Conservation (phyloP, 1,140 invertebrate species). For the Pantala flavescens region DNA sequence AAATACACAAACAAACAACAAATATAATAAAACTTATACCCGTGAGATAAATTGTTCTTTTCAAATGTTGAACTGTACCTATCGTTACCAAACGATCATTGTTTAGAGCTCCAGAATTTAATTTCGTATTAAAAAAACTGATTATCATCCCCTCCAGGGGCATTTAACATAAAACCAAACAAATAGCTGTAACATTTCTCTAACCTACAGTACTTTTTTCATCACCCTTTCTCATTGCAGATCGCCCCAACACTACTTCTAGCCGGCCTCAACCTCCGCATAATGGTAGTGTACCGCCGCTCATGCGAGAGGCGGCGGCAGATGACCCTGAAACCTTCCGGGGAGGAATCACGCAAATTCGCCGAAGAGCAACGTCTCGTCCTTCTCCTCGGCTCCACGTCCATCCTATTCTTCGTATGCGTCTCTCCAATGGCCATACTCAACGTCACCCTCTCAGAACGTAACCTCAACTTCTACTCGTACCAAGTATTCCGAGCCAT, state of each 20-base stretch:
- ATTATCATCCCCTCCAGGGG: too few species aligned
- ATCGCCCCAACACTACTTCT: constrained; percentile 54
- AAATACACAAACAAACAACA: too few species aligned
- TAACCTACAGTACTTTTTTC: too few species aligned
- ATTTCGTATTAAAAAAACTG: too few species aligned
- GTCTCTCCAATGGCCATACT: constrained; percentile 66
- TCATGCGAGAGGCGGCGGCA: constrained; percentile 51
- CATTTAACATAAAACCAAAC: too few species aligned
- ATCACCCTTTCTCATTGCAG: constrained; percentile 29
- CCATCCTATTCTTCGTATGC: constrained; percentile 60
- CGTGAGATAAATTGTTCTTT: too few species aligned
- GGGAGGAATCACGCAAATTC: constrained; percentile 52
- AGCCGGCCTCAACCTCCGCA: constrained; percentile 55
- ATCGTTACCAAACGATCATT: too few species aligned
- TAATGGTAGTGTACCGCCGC: constrained; percentile 54
- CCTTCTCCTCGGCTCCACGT: constrained; percentile 57
- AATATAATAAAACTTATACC: too few species aligned
- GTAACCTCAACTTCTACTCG: constrained; percentile 47
- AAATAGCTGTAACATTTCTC: too few species aligned
- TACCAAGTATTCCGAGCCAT: constrained; percentile 62
- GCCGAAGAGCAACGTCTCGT: constrained; percentile 60
- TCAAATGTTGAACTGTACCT: too few species aligned
- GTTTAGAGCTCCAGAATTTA: too few species aligned
- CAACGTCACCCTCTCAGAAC: constrained; percentile 53
- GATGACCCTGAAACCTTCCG: constrained; percentile 48